phyloP scores from a whole-genome alignment of 2,797 vertebrate species.

The Sebastes iracundus region DNA sequence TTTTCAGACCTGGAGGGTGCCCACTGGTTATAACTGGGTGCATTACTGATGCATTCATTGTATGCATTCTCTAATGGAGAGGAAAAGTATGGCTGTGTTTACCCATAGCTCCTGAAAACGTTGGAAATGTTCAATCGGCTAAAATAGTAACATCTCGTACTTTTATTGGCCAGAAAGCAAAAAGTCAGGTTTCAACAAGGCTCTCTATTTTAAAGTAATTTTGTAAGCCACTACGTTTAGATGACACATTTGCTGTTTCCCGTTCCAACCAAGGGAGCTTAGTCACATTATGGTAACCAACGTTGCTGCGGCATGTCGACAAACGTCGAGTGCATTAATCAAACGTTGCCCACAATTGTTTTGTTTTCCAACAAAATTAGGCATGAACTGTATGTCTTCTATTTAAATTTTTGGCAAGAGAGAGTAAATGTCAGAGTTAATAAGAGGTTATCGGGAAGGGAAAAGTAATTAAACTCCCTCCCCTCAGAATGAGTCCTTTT shows the following conservation, averaged over 20 bases:
- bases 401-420: conserved; percentile 56
- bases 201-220: conserved; percentile 13
- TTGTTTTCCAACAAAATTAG: conserved; percentile 56
- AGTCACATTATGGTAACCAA: conserved; percentile 21
- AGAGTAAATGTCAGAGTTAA: conserved; percentile 65
- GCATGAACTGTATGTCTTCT: conserved; percentile 45
- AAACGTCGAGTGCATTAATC: conserved; percentile 44
- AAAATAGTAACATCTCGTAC: conserved; percentile 31
- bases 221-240: conserved; percentile 14
- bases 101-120: not conserved
- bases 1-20: not conserved
- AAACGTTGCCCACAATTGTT: conserved; percentile 53
- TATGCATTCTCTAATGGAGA: conserved; percentile 17
- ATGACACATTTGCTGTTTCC: conserved; percentile 32
- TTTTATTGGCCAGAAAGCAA: conserved; percentile 4
- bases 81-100: conserved; percentile 8
- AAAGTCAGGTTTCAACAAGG: conserved; percentile 11
- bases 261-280: conserved; percentile 9
- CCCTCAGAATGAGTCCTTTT: conserved; percentile 66
- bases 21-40: not conserved
- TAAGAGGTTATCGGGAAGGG: conserved; percentile 76
- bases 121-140: conserved; percentile 45
- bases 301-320: conserved; percentile 21
- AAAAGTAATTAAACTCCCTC: conserved; percentile 71
- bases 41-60: not conserved